These are phyloP conservation scores for Sorex fumeus DNA, from an alignment of 2,113 vertebrate genomes.

Conservation along the genomic window DNA sequence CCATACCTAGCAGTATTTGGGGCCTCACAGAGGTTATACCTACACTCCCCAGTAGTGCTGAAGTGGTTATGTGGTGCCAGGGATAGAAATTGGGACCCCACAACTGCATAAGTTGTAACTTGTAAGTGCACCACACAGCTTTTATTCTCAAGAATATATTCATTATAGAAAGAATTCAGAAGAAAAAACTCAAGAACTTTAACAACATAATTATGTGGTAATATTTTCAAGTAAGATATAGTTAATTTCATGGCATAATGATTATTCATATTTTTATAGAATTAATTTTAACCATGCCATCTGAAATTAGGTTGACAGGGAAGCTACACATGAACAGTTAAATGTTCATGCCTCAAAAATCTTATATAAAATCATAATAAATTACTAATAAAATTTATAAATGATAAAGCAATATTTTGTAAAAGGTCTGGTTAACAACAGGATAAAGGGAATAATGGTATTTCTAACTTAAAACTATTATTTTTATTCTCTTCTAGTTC, in stretches of 20 bases:
- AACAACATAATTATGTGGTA: neutral
- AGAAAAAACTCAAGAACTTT: conserved; percentile 14
- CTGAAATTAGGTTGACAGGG: conserved; percentile 9
- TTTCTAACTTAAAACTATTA: conserved; percentile 53
- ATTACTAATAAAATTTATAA: no score
- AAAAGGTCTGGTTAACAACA: neutral
- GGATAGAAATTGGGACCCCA: no score
- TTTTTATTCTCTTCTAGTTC: neutral
- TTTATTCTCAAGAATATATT: no score
- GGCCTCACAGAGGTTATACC: no score
- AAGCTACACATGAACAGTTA: neutral
- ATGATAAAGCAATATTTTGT: neutral
- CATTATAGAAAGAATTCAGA: neutral
- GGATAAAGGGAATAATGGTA: neutral
- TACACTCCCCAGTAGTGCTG: no score
- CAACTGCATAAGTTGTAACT: neutral
- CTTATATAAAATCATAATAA: neutral
- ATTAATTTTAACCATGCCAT: conserved; percentile 36
- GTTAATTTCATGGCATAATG: conserved; percentile 38
- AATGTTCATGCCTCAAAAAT: neutral
- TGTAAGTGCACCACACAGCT: no score
- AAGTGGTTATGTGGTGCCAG: no score
- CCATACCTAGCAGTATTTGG: no score
- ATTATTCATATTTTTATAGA: neutral
- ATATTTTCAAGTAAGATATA: conserved; percentile 40